Evolutionary conservation across 2,113 vertebrate genomes (phyloP).

Genomic region (Fulmarus glacialis): DNA sequence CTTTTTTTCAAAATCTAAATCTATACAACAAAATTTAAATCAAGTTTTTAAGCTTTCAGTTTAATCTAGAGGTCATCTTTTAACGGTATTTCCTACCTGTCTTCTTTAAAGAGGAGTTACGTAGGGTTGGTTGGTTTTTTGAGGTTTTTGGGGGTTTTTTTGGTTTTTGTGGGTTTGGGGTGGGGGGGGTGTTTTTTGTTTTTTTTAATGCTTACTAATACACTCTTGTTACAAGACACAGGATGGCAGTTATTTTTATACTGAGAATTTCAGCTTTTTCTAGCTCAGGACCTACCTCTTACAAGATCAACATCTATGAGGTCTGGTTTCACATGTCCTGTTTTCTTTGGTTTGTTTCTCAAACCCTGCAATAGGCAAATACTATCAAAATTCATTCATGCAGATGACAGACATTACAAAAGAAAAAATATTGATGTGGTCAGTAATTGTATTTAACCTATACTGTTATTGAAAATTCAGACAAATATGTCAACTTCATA

Average conservation of each 20-base stretch:
- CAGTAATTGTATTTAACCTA: slow-evolving; percentile 7
- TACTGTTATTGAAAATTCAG: background rate
- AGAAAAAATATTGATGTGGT: background rate
- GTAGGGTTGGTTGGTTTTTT: accelerated
- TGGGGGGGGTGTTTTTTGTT: too few relatives aligned
- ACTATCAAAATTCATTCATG: slow-evolving; percentile 3
- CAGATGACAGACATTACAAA: background rate
- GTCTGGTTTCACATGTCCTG: slow-evolving; percentile 97
- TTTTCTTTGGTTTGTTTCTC: slow-evolving; percentile 99
- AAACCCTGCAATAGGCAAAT: slow-evolving; percentile 85
- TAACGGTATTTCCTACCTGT: background rate
- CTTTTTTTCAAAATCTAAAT: background rate
- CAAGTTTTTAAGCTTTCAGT: background rate
- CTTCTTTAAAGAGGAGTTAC: background rate
- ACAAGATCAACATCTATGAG: slow-evolving; percentile 99
- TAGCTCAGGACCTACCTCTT: slow-evolving; percentile 83
- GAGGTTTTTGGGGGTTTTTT: background rate
- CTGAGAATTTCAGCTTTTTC: background rate
- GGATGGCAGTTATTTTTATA: background rate
- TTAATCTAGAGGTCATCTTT: background rate
- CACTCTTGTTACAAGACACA: background rate
- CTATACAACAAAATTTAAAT: background rate
- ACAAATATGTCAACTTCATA: background rate
- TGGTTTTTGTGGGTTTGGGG: too few relatives aligned
- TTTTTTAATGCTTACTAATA: background rate